Evolutionary conservation across 1,140 invertebrate genomes (phyloP).

Genomic region (Phocides pigmalion): DNA sequence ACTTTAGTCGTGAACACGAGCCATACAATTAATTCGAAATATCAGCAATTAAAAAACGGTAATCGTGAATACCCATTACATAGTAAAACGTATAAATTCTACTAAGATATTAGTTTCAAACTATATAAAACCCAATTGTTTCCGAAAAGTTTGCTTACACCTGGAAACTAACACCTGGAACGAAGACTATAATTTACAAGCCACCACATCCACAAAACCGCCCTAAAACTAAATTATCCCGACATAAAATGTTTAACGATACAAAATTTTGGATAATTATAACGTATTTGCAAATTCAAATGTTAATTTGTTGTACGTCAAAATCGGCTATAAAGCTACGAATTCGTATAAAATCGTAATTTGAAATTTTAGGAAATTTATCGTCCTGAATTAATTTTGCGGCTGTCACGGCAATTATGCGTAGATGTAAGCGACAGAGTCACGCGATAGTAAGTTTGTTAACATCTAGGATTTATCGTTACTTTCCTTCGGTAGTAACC

Average conservation of each 20-base stretch:
- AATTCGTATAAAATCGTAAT: constrained; percentile 3
- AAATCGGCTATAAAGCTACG: constrained; percentile 5
- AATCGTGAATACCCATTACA: too few relatives aligned
- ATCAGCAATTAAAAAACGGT: too few relatives aligned
- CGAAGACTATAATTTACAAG: not conserved
- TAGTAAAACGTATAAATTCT: too few relatives aligned
- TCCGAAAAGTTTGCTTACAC: too few relatives aligned
- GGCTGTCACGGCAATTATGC: constrained; percentile 29
- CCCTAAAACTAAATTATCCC: constrained; percentile 6
- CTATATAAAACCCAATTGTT: too few relatives aligned
- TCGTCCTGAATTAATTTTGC: constrained; percentile 34
- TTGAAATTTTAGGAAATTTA: constrained; percentile 32
- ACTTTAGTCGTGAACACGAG: too few relatives aligned
- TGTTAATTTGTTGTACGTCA: constrained; percentile 19
- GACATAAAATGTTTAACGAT: constrained; percentile 4
- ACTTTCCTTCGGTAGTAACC: not conserved
- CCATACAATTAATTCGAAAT: too few relatives aligned
- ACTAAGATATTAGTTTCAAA: too few relatives aligned
- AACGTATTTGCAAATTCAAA: not conserved
- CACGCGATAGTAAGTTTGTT: constrained; percentile 27
- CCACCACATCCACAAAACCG: not conserved
- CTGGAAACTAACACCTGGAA: too few relatives aligned
- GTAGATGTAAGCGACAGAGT: constrained; percentile 20
- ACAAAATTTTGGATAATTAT: constrained; percentile 2
- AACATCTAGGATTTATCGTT: constrained; percentile 14